Conservation (phyloP, 2,888 invertebrate genomes). For the Drosophila robusta region DNA sequence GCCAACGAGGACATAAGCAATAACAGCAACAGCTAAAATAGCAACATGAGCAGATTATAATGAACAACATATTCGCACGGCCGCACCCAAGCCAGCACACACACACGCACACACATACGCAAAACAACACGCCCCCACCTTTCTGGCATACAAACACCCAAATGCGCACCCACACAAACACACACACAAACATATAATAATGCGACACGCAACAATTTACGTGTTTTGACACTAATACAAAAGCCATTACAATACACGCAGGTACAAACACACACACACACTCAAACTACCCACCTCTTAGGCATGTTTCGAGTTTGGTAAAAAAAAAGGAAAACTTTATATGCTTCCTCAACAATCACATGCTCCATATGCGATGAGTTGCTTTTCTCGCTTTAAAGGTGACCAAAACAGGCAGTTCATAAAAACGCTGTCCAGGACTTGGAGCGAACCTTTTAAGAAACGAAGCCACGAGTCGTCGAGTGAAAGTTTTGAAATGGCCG, state of each 20-base stretch:
- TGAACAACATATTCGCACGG: constrained; percentile 81
- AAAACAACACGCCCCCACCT: constrained; percentile 12
- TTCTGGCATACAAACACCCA: constrained; percentile 7
- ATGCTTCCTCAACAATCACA: constrained; percentile 51
- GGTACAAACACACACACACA: constrained; percentile 27
- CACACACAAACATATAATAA: constrained; percentile 48
- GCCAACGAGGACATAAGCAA: constrained; percentile 70
- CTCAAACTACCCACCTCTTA: constrained; percentile 27
- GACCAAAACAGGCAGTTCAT: constrained; percentile 52
- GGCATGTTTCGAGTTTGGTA: constrained; percentile 26
- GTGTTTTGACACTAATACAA: constrained; percentile 80
- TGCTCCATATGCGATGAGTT: constrained; percentile 47
- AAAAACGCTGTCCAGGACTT: constrained; percentile 19
- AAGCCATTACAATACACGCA: constrained; percentile 77
- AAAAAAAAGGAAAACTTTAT: constrained; percentile 42
- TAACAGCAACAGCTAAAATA: constrained; percentile 78
- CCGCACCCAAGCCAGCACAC: constrained; percentile 63
- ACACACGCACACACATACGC: constrained; percentile 3
- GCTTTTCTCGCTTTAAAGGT: constrained; percentile 62
- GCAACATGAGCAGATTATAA: constrained; percentile 80
- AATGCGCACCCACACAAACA: constrained; percentile 2
- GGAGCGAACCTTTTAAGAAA: constrained; percentile 40
- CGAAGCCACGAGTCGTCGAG: constrained; percentile 11
- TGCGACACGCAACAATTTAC: constrained; percentile 77
- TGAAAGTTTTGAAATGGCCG: constrained; percentile 66